Evolutionary conservation across 2,888 invertebrate species (phyloP).

Genomic region (Lasioglossum lativentre): DNA sequence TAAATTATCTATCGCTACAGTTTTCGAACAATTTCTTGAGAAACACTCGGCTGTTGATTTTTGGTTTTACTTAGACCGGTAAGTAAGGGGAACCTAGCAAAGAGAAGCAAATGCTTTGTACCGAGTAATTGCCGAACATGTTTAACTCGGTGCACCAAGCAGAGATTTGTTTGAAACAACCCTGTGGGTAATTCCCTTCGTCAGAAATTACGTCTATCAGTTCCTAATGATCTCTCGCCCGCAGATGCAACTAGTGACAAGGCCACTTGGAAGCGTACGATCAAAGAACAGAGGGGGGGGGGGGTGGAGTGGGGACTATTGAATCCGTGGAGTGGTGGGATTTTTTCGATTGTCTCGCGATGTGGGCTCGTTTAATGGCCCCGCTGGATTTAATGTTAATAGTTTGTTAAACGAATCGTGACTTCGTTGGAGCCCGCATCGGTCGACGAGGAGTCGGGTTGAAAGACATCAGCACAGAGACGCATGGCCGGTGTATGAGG

Average conservation of each 20-base stretch:
- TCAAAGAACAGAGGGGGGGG: neutral
- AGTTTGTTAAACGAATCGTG: constrained; percentile 65
- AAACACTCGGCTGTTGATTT: too few species aligned
- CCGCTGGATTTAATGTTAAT: constrained; percentile 63
- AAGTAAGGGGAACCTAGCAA: too few species aligned
- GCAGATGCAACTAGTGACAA: constrained; percentile 3
- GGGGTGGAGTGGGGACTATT: neutral
- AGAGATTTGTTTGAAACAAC: constrained; percentile 1
- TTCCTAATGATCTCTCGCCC: neutral
- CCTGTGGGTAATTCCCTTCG: neutral
- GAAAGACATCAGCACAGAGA: constrained; percentile 50
- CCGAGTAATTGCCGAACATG: neutral
- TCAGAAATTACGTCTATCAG: neutral
- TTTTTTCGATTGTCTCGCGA: constrained; percentile 44
- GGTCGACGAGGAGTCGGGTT: constrained; percentile 52
- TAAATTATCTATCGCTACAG: too few species aligned
- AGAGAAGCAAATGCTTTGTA: neutral
- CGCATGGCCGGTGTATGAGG: constrained; percentile 70
- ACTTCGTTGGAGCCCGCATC: constrained; percentile 65
- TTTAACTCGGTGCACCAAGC: neutral
- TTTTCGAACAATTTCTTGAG: too few species aligned
- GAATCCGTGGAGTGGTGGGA: neutral
- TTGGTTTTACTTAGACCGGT: too few species aligned
- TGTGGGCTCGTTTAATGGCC: constrained; percentile 60
- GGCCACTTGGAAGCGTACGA: neutral